Percentiles rank a stretch among this genome's conserved stretches.
phyloP scores from a whole-genome alignment of 2,888 invertebrate genomes.

The Caenorhabditis imperialis region DNA sequence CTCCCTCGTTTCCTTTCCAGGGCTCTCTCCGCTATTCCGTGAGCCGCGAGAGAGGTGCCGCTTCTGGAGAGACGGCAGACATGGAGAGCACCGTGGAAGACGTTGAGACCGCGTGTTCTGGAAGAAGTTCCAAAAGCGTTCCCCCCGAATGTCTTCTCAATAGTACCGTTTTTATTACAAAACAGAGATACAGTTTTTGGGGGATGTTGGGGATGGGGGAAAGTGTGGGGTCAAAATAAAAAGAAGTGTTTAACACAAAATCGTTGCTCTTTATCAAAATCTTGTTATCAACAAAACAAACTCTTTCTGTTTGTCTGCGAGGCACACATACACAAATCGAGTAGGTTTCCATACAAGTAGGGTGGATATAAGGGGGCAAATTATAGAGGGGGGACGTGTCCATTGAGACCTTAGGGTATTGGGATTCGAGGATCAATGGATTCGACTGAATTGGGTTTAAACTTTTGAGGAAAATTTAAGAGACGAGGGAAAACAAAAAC shows the following conservation, averaged over 20 bases:
- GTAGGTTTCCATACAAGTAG: constrained; percentile 43
- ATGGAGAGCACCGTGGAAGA: neutral
- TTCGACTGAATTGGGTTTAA: constrained; percentile 43
- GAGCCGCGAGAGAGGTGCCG: constrained; percentile 3
- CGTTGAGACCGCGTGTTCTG: neutral
- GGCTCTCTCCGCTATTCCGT: constrained; percentile 5
- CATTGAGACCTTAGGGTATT: constrained; percentile 33
- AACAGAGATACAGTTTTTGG: constrained; percentile 34
- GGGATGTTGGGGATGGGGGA: neutral
- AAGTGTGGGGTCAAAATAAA: constrained; percentile 48
- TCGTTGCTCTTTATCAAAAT: constrained; percentile 61
- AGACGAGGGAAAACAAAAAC: constrained; percentile 48
- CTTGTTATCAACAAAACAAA: constrained; percentile 61
- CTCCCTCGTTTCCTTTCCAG: constrained; percentile 12
- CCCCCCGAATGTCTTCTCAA: neutral
- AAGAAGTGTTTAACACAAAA: too few relatives aligned
- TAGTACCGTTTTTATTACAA: constrained; percentile 39
- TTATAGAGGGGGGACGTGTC: too few relatives aligned
- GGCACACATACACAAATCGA: constrained; percentile 43
- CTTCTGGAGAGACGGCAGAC: constrained; percentile 8
- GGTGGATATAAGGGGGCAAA: constrained; percentile 12
- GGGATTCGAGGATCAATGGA: constrained; percentile 46
- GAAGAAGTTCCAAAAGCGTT: neutral
- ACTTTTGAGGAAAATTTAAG: too few relatives aligned
- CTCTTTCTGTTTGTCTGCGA: constrained; percentile 47